Percentiles rank a stretch among this genome's conserved stretches.
These are phyloP conservation scores for Gallirallus australis DNA, from an alignment of 2,797 vertebrate genomes.

Conservation along the genomic window DNA sequence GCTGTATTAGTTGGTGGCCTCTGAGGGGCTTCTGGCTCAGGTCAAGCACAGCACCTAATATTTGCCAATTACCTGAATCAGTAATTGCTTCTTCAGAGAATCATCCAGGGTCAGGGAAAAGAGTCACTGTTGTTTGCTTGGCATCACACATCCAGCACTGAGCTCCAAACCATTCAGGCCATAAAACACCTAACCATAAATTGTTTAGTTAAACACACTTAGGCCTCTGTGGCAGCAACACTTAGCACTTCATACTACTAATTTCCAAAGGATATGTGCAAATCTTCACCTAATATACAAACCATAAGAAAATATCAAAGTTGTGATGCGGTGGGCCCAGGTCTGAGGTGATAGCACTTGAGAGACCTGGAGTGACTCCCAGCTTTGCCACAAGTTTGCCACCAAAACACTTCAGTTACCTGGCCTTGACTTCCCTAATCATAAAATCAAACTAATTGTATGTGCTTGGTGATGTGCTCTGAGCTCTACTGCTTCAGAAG, in stretches of 20 bases:
- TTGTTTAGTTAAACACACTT: background rate
- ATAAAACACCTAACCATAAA: background rate
- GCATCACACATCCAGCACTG: background rate
- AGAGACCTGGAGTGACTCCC: background rate
- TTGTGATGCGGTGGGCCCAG: background rate
- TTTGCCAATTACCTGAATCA: background rate
- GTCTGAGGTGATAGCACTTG: background rate
- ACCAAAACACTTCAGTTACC: background rate
- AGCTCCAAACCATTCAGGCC: background rate
- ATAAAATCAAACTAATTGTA: background rate
- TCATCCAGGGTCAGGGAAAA: background rate
- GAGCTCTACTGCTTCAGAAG: background rate
- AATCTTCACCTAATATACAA: background rate
- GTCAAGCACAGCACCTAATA: background rate
- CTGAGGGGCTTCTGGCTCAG: background rate
- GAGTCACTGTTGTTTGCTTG: background rate
- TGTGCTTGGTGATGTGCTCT: background rate
- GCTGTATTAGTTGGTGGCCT: background rate
- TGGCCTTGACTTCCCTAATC: background rate
- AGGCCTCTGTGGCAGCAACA: background rate
- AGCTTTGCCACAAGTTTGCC: background rate
- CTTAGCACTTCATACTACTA: background rate
- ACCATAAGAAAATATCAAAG: background rate
- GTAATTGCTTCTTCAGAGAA: background rate
- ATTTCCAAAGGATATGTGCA: background rate